These are phyloP conservation scores for Albula glossodonta DNA, from an alignment of 2,113 vertebrate species.

Conservation along the genomic window DNA sequence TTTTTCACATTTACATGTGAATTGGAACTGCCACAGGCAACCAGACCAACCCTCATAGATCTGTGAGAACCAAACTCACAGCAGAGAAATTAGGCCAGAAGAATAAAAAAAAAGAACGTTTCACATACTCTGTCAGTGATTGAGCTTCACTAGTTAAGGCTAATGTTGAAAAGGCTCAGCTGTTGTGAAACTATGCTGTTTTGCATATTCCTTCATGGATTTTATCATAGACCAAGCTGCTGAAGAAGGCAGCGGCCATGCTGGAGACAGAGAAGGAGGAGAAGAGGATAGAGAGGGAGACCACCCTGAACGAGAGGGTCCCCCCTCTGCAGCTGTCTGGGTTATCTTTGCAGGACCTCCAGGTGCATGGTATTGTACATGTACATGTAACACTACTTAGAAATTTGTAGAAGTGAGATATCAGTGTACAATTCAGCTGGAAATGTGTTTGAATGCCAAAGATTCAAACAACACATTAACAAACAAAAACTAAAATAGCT, in stretches of 20 bases:
- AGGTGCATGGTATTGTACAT: constrained; percentile 50
- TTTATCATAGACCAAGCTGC: constrained; percentile 65
- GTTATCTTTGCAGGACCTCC: constrained; percentile 67
- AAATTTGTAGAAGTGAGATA: too few species aligned
- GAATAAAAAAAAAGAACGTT: too few species aligned
- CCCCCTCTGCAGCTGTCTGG: constrained; percentile 59
- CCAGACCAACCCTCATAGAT: too few species aligned
- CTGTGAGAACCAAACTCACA: too few species aligned
- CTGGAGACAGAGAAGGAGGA: constrained; percentile 61
- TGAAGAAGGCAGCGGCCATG: constrained; percentile 68
- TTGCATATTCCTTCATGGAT: not conserved
- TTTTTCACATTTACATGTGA: too few species aligned
- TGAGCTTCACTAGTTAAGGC: too few species aligned
- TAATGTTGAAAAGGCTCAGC: too few species aligned
- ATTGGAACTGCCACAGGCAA: too few species aligned
- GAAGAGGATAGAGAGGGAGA: constrained; percentile 59
- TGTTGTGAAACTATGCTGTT: not conserved
- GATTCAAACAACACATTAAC: not conserved
- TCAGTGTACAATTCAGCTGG: too few species aligned
- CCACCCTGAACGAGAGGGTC: constrained; percentile 58
- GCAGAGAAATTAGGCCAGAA: too few species aligned
- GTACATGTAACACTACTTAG: not conserved
- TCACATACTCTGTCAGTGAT: too few species aligned
- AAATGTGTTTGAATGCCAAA: not conserved
- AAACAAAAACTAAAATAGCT: not conserved